These are phyloP conservation scores for Rhynchotus rufescens DNA, from an alignment of 2,797 vertebrate species.

Conservation along the genomic window DNA sequence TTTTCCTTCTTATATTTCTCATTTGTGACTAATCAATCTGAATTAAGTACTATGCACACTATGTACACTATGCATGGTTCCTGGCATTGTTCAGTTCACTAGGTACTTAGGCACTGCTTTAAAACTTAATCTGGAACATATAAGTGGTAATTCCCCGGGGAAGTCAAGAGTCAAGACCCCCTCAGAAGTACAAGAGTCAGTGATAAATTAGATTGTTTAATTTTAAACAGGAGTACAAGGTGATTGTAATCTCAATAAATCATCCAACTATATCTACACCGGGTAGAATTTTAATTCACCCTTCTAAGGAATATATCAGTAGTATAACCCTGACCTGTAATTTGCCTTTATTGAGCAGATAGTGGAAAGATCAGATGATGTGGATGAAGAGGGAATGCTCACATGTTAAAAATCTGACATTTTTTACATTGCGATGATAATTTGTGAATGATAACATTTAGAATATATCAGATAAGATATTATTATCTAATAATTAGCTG, in stretches of 20 bases:
- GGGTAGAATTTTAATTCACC: slow-evolving; percentile 33
- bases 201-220: slow-evolving; percentile 40
- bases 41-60: not conserved
- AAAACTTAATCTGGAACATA: slow-evolving; percentile 13
- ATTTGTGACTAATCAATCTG: slow-evolving; percentile 27
- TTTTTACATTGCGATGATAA: not conserved
- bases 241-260: slow-evolving; percentile 55
- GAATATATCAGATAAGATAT: not conserved
- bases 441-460: not conserved
- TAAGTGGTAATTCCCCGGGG: not conserved
- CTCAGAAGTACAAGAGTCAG: not conserved
- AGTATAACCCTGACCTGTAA: not conserved
- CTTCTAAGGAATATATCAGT: not conserved
- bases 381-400: not conserved
- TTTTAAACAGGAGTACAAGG: slow-evolving; percentile 32
- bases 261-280: not conserved
- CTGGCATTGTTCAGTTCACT: slow-evolving; percentile 25
- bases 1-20: slow-evolving; percentile 21
- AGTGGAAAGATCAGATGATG: not conserved
- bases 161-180: not conserved
- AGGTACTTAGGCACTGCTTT: not conserved
- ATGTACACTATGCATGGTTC: not conserved
- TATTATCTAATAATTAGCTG: not conserved
- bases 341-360: not conserved
- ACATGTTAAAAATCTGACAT: not conserved